Conservation (phyloP, 2,797 vertebrate genomes). For the Coendou prehensilis region DNA sequence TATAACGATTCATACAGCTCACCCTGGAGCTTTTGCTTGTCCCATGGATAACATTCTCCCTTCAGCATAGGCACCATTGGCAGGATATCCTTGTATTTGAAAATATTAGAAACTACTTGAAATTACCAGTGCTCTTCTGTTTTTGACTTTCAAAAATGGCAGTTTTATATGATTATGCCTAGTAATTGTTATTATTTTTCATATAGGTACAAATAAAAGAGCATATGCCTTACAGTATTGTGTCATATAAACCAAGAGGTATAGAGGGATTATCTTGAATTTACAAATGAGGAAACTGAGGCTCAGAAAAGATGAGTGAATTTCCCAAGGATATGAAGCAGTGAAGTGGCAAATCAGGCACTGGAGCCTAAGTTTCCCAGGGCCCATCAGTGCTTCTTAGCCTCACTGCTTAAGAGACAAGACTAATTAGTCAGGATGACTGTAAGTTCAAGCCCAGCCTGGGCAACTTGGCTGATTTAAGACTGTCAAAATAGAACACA, state of each 20-base stretch:
- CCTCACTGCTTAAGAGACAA: background rate
- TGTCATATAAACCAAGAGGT: background rate
- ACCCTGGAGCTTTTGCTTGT: background rate
- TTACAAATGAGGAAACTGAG: background rate
- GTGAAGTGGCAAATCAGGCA: background rate
- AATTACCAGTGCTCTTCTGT: background rate
- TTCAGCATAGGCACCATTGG: background rate
- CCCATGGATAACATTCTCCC: rapidly evolving
- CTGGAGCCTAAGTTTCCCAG: background rate
- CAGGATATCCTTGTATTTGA: background rate
- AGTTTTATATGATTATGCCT: background rate
- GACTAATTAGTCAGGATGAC: background rate
- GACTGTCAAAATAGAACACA: background rate
- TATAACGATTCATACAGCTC: background rate
- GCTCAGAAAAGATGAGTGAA: background rate
- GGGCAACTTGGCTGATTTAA: background rate
- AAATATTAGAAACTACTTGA: background rate
- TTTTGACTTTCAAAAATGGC: background rate
- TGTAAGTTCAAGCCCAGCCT: background rate
- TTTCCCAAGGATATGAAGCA: background rate
- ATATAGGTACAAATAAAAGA: background rate
- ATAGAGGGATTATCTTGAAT: slow-evolving; percentile 22
- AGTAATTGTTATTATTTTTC: background rate
- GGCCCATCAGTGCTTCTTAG: background rate
- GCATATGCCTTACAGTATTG: background rate